Base-by-base conservation (phyloP, 2,797 vertebrate genomes). In the Spinibarbus caldwelli region DNA sequence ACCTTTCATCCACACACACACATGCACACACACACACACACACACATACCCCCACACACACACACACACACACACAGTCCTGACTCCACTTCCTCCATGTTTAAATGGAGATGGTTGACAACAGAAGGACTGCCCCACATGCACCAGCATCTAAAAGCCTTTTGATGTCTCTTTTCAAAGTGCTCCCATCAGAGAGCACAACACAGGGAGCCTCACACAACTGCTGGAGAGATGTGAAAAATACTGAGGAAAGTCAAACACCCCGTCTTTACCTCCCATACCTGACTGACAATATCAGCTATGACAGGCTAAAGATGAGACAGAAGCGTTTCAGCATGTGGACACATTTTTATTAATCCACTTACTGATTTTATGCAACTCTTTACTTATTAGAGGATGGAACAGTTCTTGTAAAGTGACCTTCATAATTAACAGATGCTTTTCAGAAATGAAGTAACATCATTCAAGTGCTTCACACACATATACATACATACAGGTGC, bases 101-200 rank as follows among this genome's bases (percentile, higher is more conserved):
- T 36, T 82, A 34, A 64, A 73, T 73, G 70, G 38, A 62, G 10
- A 73, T 72, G 80, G 26, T 73, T 82, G 52, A 85, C 77, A 80
- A 67, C 78, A 66, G 45, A 47, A 66, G 34, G 49, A 67, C 62
- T 57, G 31, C 36, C 85, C 43, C 79, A 77, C 36, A 76, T 52
- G 62, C 73, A 54, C 14, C 59, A 77, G 23, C 62, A 77, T 80
- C 87, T 89, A 73, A 88, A 85, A 87, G 88, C 87, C 84, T 88
- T 89, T 87, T 88, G 85, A 86, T 88, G 87, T 86, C 47, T 47
- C 73, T 71, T 80, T 81, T 85, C 11, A 84, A 84, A 84, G 72
- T 84, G 43, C 17, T 76, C 45, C 71, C 72, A 76, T 77, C 73
- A 84, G 59, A 77, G 72, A 82, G 52, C n/a, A 72, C 68, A 45